Percentiles rank a stretch among this genome's conserved stretches.
phyloP scores from a whole-genome alignment of 2,113 vertebrate species.

The Hyperopisus bebe region DNA sequence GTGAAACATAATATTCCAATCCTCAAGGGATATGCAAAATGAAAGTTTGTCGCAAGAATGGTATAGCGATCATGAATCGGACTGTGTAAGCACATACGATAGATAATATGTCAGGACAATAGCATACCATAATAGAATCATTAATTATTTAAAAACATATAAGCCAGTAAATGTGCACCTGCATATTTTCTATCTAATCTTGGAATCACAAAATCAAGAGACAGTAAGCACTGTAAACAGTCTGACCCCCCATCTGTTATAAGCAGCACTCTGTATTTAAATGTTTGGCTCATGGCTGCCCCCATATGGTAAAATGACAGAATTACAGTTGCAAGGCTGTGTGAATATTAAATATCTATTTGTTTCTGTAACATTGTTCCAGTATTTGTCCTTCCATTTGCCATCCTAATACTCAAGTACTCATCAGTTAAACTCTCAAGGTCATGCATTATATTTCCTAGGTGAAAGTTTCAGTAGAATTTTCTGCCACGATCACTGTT shows the following conservation, averaged over 20 bases:
- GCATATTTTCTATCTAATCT: neutral
- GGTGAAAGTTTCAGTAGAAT: neutral
- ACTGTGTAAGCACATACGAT: neutral
- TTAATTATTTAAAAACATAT: neutral
- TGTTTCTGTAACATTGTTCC: neutral
- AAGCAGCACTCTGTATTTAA: conserved; percentile 29
- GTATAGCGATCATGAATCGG: neutral
- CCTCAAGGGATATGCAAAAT: neutral
- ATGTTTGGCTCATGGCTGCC: conserved; percentile 34
- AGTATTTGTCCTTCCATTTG: neutral
- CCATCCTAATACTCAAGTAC: neutral
- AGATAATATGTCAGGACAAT: neutral
- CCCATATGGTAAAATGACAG: conserved; percentile 34
- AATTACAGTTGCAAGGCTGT: neutral
- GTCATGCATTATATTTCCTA: neutral
- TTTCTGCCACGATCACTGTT: neutral
- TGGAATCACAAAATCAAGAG: neutral
- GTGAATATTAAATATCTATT: neutral
- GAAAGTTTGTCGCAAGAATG: neutral
- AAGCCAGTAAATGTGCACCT: neutral
- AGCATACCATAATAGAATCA: neutral
- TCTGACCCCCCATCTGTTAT: neutral
- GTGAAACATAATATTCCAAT: neutral
- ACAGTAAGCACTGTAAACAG: neutral
- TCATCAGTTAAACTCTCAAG: neutral